These are phyloP conservation scores for Megaleporinus macrocephalus DNA, from an alignment of 2,113 vertebrate genomes.

Conservation along the genomic window DNA sequence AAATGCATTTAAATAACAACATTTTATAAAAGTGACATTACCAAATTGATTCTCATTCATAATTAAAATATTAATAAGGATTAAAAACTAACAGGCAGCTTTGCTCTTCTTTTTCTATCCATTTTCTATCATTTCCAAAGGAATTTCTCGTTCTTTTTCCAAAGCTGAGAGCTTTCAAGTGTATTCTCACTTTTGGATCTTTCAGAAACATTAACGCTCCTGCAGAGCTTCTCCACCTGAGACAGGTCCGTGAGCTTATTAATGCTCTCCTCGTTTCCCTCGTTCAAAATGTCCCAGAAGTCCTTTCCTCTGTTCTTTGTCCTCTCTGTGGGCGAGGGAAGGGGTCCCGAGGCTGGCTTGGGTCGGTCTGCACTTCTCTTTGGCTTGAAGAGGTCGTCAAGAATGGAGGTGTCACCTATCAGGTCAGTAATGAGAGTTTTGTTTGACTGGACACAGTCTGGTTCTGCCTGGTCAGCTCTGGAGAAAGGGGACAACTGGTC, in stretches of 20 bases:
- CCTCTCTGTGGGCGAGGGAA: constrained; percentile 57
- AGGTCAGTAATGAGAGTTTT: constrained; percentile 75
- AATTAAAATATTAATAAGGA: background rate
- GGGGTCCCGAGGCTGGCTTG: constrained; percentile 9
- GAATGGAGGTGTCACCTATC: constrained; percentile 92
- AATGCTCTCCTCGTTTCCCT: constrained; percentile 87
- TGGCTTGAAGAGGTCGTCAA: constrained; percentile 85
- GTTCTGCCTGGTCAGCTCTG: background rate
- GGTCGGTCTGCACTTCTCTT: constrained; percentile 53
- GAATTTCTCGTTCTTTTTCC: constrained; percentile 94
- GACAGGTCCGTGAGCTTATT: constrained; percentile 86
- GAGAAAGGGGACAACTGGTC: background rate
- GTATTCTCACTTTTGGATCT: constrained; percentile 60
- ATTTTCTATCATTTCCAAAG: constrained; percentile 84
- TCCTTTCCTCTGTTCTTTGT: constrained; percentile 82
- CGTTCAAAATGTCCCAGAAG: constrained; percentile 94
- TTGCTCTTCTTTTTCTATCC: background rate
- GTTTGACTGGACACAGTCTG: constrained; percentile 8
- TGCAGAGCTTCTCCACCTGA: constrained; percentile 86
- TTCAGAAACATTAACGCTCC: constrained; percentile 60
- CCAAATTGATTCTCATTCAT: background rate
- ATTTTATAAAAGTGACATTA: background rate
- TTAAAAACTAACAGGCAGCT: background rate
- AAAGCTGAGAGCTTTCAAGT: constrained; percentile 75
- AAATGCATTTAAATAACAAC: background rate